A percentile compares a stretch with the other conserved stretches of the same genome.
These are phyloP conservation scores for Austrolebias charrua DNA, from an alignment of 2,797 vertebrate genomes.

Conservation along the genomic window DNA sequence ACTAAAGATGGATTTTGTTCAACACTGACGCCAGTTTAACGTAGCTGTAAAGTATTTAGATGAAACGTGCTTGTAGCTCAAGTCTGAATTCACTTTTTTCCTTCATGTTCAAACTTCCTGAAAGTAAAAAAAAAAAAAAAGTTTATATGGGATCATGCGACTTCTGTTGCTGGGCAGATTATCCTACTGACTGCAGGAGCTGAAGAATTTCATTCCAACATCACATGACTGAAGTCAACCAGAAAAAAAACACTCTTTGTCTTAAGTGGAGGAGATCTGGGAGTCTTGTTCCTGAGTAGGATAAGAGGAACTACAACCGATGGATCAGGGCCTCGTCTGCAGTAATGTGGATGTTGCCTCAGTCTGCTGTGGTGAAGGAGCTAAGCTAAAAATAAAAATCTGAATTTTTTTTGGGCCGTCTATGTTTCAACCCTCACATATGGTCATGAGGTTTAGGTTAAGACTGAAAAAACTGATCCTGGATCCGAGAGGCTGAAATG, in stretches of 20 bases:
- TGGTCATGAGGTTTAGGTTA: too few relatives aligned
- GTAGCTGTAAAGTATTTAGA: conserved; percentile 58
- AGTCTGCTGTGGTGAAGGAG: too few relatives aligned
- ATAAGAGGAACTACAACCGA: too few relatives aligned
- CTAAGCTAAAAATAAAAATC: too few relatives aligned
- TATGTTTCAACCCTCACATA: too few relatives aligned
- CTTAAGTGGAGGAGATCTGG: too few relatives aligned
- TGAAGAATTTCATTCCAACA: conserved; percentile 35
- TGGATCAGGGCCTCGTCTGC: too few relatives aligned
- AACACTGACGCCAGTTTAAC: conserved; percentile 54
- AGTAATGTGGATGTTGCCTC: too few relatives aligned
- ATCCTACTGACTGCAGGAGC: conserved; percentile 14
- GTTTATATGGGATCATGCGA: conserved; percentile 22
- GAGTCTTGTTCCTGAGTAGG: too few relatives aligned
- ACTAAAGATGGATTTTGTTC: conserved; percentile 70
- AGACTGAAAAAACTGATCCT: too few relatives aligned
- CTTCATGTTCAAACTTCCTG: conserved; percentile 9
- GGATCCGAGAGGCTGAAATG: too few relatives aligned
- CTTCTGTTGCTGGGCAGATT: conserved; percentile 17
- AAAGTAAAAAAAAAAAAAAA: conserved; percentile 9
- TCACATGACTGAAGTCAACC: background rate
- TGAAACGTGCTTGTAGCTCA: conserved; percentile 52
- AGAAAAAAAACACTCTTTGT: background rate
- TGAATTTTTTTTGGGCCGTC: too few relatives aligned
- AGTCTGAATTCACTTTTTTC: conserved; percentile 15